Evolutionary conservation across 2,888 invertebrate genomes (phyloP).

Genomic region (Mimachlamys varia): DNA sequence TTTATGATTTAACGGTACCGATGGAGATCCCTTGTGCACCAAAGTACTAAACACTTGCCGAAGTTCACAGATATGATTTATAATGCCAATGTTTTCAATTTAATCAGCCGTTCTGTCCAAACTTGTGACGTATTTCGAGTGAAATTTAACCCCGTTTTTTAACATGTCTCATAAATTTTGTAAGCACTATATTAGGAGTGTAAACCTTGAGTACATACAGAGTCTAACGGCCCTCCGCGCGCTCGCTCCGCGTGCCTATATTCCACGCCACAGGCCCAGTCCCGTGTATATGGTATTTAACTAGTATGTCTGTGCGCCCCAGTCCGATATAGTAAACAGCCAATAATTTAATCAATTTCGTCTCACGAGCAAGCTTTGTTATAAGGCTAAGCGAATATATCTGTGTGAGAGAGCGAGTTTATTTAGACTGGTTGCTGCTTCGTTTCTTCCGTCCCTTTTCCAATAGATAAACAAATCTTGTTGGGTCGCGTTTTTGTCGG

Average conservation of each 20-base stretch:
- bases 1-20: no score
- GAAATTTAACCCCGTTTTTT: not conserved
- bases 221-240: not conserved
- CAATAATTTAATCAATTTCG: slow-evolving; percentile 24
- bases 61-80: no score
- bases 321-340: not conserved
- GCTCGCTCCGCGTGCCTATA: not conserved
- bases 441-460: not conserved
- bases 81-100: no score
- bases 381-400: not conserved
- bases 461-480: slow-evolving; percentile 6
- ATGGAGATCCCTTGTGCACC: no score
- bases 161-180: not conserved
- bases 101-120: not conserved
- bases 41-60: no score
- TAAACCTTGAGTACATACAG: not conserved
- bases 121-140: not conserved
- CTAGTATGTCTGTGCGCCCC: not conserved
- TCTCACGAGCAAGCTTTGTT: slow-evolving; percentile 25
- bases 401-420: not conserved
- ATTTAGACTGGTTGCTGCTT: not conserved
- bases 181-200: not conserved
- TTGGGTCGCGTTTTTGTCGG: not conserved
- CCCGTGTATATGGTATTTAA: not conserved
- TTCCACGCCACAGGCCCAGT: not conserved